phyloP scores from a whole-genome alignment of 2,113 vertebrate genomes.

The Oncorhynchus keta region DNA sequence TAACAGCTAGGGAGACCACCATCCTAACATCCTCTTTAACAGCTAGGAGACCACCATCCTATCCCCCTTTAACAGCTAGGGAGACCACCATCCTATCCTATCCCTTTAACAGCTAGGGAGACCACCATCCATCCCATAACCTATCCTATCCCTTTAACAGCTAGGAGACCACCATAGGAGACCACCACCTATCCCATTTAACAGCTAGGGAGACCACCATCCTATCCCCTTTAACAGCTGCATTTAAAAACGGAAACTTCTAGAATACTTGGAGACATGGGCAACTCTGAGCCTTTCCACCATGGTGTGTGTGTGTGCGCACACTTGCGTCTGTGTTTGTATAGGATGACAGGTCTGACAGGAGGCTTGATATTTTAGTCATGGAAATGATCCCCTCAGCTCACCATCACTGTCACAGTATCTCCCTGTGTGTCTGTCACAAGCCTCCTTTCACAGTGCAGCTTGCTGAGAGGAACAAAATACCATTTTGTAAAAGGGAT shows the following conservation, averaged over 20 bases:
- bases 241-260: conserved; percentile 32
- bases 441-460: conserved; percentile 2
- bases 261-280: conserved; percentile 30
- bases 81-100: too few species aligned
- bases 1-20: too few species aligned
- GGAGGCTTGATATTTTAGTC: conserved; percentile 63
- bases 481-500: conserved; percentile 14
- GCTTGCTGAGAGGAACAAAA: conserved; percentile 24
- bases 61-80: too few species aligned
- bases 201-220: too few species aligned
- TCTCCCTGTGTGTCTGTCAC: conserved; percentile 62
- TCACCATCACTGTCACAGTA: conserved; percentile 68
- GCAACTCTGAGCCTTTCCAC: conserved; percentile 21
- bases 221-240: too few species aligned
- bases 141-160: too few species aligned
- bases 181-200: too few species aligned
- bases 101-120: too few species aligned
- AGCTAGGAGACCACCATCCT: not conserved
- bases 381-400: conserved; percentile 63
- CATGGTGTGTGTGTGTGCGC: conserved; percentile 33
- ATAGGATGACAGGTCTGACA: conserved; percentile 38
- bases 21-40: conserved; percentile 42
- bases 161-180: too few species aligned
- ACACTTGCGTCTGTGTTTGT: too few species aligned
- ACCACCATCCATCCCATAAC: too few species aligned